Base-by-base conservation (phyloP, 2,797 vertebrate species). In the Notolepis coatsorum region DNA sequence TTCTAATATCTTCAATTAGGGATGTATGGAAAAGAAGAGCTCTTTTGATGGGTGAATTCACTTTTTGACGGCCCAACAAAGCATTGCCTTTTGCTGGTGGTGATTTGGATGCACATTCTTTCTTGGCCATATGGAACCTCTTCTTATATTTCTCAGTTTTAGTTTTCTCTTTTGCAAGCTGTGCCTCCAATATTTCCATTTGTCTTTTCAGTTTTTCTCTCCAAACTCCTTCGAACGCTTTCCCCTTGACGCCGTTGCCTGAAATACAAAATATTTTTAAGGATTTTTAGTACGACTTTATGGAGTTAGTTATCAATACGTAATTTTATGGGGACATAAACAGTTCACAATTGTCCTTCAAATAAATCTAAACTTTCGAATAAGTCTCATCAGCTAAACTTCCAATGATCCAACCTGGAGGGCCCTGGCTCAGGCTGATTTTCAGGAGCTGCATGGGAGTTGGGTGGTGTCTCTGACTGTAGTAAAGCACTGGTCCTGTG, bases 71-170 rank as follows among this genome's bases (percentile, higher is more conserved):
- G 5, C 1, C 3, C 33, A 68, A 17, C 47, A 68, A 23, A 33
- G 31, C 33, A 17, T 25, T 54, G 10, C 68, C 47, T 53, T 39
- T 35, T 46, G 58, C 0, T 35, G 7, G 45, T 23, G 56, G 49
- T 15, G 49, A 53, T 46, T 37, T 37, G 13, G 50, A 46, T 3
- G 7, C 4, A 35, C 18, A 18, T 46, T 55, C 51, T 61, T 30
- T 56, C 42, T 42, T 53, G 12, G 15, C 12, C 42, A 49, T 41
- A 17, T 65, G 50, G 28, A 2, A 61, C 54, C 61, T 59, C 37
- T 65, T 65, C 30, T 50, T 71, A 23, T 65, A 59, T 49, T 65
- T 71, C 15, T 56, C 62, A 8, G 15, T 52, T 61, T 66, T 56
- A 21, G 1, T 31, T 43, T 49, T 71, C 23, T 45, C 56, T 38